Conservation (phyloP, 2,113 vertebrate genomes). For the Zosterops hypoxanthus region DNA sequence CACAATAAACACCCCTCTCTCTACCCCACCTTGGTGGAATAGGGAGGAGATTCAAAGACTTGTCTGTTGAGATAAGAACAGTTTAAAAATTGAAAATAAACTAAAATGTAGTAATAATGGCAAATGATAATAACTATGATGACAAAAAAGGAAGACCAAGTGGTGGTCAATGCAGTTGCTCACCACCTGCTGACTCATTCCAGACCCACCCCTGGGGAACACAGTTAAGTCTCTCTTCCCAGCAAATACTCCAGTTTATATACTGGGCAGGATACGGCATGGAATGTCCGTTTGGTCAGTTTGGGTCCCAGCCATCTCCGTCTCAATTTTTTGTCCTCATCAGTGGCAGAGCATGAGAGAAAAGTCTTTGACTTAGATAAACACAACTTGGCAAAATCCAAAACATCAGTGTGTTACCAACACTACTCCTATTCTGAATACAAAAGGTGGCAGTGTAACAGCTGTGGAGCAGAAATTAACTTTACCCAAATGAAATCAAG, state of each 20-base stretch:
- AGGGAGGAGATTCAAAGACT: not conserved
- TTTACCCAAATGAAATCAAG: not conserved
- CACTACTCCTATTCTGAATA: not conserved
- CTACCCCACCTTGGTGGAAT: not conserved
- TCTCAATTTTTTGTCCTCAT: not conserved
- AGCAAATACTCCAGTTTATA: not conserved
- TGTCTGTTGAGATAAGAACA: not conserved
- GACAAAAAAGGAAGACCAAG: not conserved
- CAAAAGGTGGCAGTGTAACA: not conserved
- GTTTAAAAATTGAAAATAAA: not conserved
- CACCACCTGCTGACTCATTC: not conserved
- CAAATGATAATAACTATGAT: not conserved
- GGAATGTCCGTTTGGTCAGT: not conserved
- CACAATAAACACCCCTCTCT: not conserved
- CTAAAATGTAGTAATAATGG: not conserved
- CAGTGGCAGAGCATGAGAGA: not conserved
- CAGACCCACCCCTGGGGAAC: rapidly evolving
- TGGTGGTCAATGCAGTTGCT: not conserved
- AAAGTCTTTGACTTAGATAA: not conserved
- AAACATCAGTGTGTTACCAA: not conserved
- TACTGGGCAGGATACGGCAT: not conserved
- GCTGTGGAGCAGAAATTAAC: not conserved
- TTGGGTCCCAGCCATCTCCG: not conserved
- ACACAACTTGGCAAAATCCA: not conserved
- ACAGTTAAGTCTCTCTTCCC: not conserved